Evolutionary conservation across 2,888 invertebrate species (phyloP).

Genomic region (Drosophila mimica): DNA sequence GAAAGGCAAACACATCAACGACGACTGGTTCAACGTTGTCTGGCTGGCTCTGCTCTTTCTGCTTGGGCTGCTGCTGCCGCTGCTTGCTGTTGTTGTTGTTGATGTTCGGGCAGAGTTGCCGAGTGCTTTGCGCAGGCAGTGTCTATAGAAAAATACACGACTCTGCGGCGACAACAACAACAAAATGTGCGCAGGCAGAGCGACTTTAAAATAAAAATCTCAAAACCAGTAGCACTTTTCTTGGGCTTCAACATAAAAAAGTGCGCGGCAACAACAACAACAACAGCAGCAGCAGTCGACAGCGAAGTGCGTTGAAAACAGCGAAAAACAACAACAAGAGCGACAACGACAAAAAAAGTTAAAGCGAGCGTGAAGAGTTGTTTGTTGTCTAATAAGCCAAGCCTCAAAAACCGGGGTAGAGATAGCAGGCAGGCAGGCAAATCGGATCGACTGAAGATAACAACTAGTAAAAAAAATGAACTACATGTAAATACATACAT

Average conservation of each 20-base stretch:
- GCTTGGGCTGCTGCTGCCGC: slow-evolving; percentile 42
- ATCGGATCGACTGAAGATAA: slow-evolving; percentile 59
- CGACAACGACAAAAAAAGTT: slow-evolving; percentile 58
- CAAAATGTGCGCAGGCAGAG: slow-evolving; percentile 13
- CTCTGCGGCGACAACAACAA: slow-evolving; percentile 38
- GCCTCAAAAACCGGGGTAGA: slow-evolving; percentile 55
- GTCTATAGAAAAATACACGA: slow-evolving; percentile 55
- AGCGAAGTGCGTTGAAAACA: slow-evolving; percentile 51
- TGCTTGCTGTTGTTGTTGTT: slow-evolving; percentile 35
- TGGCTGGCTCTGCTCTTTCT: slow-evolving; percentile 50
- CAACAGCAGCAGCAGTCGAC: slow-evolving; percentile 29
- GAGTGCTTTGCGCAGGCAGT: slow-evolving; percentile 54
- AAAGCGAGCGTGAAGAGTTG: slow-evolving; percentile 63
- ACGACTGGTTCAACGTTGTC: slow-evolving; percentile 66
- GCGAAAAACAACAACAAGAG: slow-evolving; percentile 48
- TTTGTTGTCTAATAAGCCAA: slow-evolving; percentile 76
- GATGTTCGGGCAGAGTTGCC: slow-evolving; percentile 64
- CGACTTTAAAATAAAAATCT: slow-evolving; percentile 64
- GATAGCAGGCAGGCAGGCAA: slow-evolving; percentile 54
- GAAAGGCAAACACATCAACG: slow-evolving; percentile 70
- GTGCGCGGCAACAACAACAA: slow-evolving; percentile 42
- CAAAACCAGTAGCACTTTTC: slow-evolving; percentile 82
- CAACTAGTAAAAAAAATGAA: slow-evolving; percentile 28
- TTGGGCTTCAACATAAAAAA: slow-evolving; percentile 66
- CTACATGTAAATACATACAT: slow-evolving; percentile 8